These are phyloP conservation scores for Serranus cabrilla DNA, from an alignment of 2,797 vertebrate species.

Conservation along the genomic window DNA sequence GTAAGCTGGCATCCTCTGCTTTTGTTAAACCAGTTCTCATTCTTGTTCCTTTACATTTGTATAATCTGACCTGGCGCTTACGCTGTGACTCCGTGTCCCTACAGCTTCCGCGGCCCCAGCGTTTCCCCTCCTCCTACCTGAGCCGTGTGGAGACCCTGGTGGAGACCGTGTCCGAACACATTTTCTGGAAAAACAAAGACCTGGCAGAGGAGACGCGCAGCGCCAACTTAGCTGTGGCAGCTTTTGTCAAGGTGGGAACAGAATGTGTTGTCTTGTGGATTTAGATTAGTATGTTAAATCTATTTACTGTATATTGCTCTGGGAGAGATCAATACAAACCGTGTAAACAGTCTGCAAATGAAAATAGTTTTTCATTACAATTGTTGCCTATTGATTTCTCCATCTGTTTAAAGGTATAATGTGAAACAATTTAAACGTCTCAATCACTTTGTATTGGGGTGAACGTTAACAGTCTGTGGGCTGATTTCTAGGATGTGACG, in stretches of 20 bases:
- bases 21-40: neutral
- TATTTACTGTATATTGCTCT: neutral
- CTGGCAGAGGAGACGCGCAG: slow-evolving; percentile 92
- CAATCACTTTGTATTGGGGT: too few species aligned
- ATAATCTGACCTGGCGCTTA: neutral
- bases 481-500: too few species aligned
- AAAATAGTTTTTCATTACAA: slow-evolving; percentile 15
- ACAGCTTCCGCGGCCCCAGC: slow-evolving; percentile 91
- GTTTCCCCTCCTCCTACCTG: slow-evolving; percentile 94
- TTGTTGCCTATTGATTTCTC: slow-evolving; percentile 40
- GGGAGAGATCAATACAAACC: slow-evolving; percentile 32
- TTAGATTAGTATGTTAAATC: neutral
- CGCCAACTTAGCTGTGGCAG: slow-evolving; percentile 92
- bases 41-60: neutral
- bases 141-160: slow-evolving; percentile 91
- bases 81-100: neutral
- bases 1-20: slow-evolving; percentile 71
- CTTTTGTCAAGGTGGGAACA: slow-evolving; percentile 92
- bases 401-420: slow-evolving; percentile 5
- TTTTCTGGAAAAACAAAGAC: slow-evolving; percentile 94
- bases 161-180: slow-evolving; percentile 92
- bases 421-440: too few species aligned
- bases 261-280: neutral
- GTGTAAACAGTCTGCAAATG: slow-evolving; percentile 20
- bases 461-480: too few species aligned